Evolutionary conservation across 2,113 vertebrate genomes (phyloP).

Genomic region (Mobula hypostoma): DNA sequence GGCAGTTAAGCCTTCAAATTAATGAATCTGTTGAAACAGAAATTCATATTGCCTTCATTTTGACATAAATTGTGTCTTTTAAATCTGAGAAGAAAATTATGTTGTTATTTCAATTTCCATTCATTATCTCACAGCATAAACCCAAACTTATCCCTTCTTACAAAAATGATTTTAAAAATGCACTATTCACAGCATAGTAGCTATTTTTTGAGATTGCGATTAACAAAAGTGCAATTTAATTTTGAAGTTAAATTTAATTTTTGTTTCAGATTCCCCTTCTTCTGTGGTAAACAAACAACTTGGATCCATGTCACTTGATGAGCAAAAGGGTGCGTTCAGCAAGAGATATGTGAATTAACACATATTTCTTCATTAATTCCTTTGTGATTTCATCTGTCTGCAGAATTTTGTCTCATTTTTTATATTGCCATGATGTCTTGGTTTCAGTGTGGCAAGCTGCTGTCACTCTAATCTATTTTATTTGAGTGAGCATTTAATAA

Average conservation of each 20-base stretch:
- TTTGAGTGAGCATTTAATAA: conserved; percentile 6
- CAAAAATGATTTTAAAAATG: background rate
- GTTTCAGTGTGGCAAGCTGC: background rate
- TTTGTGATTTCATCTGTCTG: conserved; percentile 22
- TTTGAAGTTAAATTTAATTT: conserved; percentile 79
- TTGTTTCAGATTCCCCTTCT: conserved; percentile 97
- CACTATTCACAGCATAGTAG: background rate
- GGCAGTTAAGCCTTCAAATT: background rate
- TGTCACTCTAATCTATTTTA: background rate
- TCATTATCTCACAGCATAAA: conserved; percentile 6
- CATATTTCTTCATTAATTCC: conserved; percentile 35
- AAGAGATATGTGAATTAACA: conserved; percentile 48
- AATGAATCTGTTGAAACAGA: background rate
- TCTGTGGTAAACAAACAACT: conserved; percentile 98
- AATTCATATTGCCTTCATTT: background rate
- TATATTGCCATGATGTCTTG: background rate
- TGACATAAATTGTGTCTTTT: conserved; percentile 7
- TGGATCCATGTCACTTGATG: conserved; percentile 96
- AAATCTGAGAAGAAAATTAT: background rate
- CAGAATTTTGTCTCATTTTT: conserved; percentile 24
- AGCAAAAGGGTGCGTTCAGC: conserved; percentile 88
- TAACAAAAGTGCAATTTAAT: conserved; percentile 54
- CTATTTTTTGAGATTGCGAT: conserved; percentile 1
- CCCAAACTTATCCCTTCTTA: background rate
- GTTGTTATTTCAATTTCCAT: background rate